Base-by-base conservation (phyloP, 1,140 invertebrate genomes). In the Drosophila ficusphila region DNA sequence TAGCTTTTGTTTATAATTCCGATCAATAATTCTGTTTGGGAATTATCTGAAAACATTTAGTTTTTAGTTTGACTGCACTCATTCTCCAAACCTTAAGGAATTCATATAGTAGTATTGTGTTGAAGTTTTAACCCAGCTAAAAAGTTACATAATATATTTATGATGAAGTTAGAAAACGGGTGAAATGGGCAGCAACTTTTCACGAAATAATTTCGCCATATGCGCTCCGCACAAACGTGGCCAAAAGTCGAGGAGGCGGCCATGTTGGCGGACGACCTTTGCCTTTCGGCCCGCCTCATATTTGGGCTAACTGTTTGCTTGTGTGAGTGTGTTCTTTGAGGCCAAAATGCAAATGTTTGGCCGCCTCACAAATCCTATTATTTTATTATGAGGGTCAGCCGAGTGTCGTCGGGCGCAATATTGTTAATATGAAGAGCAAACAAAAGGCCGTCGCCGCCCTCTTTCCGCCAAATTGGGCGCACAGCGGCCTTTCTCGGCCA, bases 261-360 rank as follows among this genome's bases (percentile, higher is more conserved):
- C 49, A 46, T 68, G 48, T 36, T 54, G 65, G 62, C 62, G 39
- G 19, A 42, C 34, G 64, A 72, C 69, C 68, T 72, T 72, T 72
- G 56, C 61, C 67, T 72, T 60, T 49, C 16, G 31, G 47, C n/a
- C 38, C 56, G 39, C 41, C 69, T 73, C 68, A 72, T 34, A 72
- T 72, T 62, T 73, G 69, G 34, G 68, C 34, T 53, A 72, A 72
- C 56, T 31, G 56, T 62, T 71, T 27, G 47, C 27, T 16, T 56
- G 29, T 57, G 29, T 57, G 33, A 38, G 52, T 60, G 67, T 71
- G 39, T 58, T 72, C 54, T 72, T 72, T 72, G 68, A 72, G 69
- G 69, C 69, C 69, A 53, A 72, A 72, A 72, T 72, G 69, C 69
- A 73, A 73, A 73, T 73, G 68, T 73, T 72, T 72, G 69, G 41